These are phyloP conservation scores for Brotula barbata DNA, from an alignment of 2,797 vertebrate species.

Conservation along the genomic window DNA sequence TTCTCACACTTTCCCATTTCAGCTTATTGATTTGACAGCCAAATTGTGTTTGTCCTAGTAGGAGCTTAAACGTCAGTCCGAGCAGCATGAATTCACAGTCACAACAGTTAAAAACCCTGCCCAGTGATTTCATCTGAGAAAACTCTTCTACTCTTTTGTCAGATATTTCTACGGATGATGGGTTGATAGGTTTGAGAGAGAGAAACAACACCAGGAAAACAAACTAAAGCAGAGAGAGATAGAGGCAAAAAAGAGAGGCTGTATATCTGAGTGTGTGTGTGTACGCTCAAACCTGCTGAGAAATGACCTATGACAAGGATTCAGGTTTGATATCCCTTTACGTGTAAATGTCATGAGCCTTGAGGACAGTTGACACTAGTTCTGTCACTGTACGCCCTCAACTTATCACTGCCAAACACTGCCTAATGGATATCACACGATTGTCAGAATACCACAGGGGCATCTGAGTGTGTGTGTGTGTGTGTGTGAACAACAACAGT, in stretches of 20 bases:
- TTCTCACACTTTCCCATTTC: constrained; percentile 54
- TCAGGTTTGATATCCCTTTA: constrained; percentile 65
- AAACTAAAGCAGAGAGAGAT: constrained; percentile 29
- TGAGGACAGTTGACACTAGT: constrained; percentile 68
- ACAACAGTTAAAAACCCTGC: constrained; percentile 60
- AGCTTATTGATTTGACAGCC: constrained; percentile 78
- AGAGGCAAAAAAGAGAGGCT: constrained; percentile 6
- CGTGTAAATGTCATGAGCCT: constrained; percentile 73
- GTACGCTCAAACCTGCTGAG: constrained; percentile 55
- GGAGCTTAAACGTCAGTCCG: constrained; percentile 73
- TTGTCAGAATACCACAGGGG: constrained; percentile 48
- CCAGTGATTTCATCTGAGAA: constrained; percentile 60
- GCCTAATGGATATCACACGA: constrained; percentile 63
- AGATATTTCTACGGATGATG: constrained; percentile 61
- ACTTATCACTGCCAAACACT: constrained; percentile 61
- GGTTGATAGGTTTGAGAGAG: constrained; percentile 51
- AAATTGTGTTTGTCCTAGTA: constrained; percentile 82
- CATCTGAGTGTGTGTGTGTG: constrained; percentile 9
- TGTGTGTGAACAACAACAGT: neutral
- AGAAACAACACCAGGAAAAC: constrained; percentile 37
- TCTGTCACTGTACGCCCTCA: constrained; percentile 63
- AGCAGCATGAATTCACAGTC: constrained; percentile 61
- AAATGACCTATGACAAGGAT: constrained; percentile 68
- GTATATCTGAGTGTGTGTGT: constrained; percentile 8
- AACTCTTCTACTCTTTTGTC: constrained; percentile 43